Evolutionary conservation across 2,113 vertebrate genomes (phyloP), one percentile per base, ranked within the genome.

Genomic region (Emydocephalus ijimae): DNA sequence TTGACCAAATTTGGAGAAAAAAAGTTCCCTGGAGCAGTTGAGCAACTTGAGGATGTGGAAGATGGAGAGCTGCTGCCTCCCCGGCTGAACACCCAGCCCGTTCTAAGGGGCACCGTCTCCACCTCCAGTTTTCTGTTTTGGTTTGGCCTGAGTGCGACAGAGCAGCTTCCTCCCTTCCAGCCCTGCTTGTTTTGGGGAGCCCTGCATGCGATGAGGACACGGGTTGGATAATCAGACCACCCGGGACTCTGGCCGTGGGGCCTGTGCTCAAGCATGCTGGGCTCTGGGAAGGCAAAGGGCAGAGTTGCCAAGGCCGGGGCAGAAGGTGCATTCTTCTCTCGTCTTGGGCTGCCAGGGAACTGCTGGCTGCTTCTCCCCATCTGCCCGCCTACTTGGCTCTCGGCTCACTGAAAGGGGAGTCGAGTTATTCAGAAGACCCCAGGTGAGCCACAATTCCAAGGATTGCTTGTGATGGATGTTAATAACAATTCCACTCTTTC

Each of bases 1-100:
- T 94, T 97, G 92, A 95, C 95, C 95, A 96, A 97, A 97, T 95
- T 96, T 94, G 93, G 93, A 91, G 85, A 87, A 92, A 92, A 94
- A 91, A 93, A 50, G 59, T 94, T 29, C 34, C 56, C 94, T 93
- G 10, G 92, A 61, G 52, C 92, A 52, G 92, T 92, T 94, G 95
- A 92, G 91, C 91, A 95, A 90, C 39, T 89, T 39, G 23, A 55
- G 0, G 8, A 54, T 81, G 61, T 64, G 74, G 26, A 26, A 94
- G 94, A 92, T 92, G 90, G 92, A 92, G 69, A 54, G 20, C 18
- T 52, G 54, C 92, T 95, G 91, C 55, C 81, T 89, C 89, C 12
- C 48, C 5, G 92, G 89, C 87, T 92, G 94, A 94, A 90, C 29
- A 45, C 92, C 90, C 96, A 95, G 43, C 93, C 92, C 34, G 61